phyloP scores from a whole-genome alignment of 2,113 vertebrate genomes.

The Pao palembangensis region DNA sequence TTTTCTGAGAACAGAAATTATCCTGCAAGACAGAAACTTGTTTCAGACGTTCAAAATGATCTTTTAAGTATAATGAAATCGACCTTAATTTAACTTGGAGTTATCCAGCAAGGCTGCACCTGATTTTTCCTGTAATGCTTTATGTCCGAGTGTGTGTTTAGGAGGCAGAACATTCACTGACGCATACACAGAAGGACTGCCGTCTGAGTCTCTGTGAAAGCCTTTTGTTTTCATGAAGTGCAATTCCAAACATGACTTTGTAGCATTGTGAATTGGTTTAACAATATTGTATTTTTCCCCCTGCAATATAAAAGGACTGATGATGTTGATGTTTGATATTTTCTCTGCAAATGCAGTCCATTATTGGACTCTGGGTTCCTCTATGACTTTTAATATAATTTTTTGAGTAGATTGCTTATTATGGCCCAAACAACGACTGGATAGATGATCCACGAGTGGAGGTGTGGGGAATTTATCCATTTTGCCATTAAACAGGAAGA shows the following conservation, averaged over 20 bases:
- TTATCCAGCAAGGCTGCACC: not conserved
- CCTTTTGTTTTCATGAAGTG: slow-evolving; percentile 34
- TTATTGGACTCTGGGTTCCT: slow-evolving; percentile 10
- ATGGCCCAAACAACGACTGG: no score
- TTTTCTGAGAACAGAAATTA: not conserved
- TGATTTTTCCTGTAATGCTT: not conserved
- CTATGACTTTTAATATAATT: slow-evolving; percentile 15
- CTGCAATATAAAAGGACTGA: not conserved
- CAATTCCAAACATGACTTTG: slow-evolving; percentile 40
- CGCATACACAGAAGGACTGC: not conserved
- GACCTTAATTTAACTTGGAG: not conserved
- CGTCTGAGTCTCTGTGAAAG: slow-evolving; percentile 3
- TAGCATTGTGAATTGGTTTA: slow-evolving; percentile 19
- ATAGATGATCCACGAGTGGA: no score
- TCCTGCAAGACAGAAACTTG: slow-evolving; percentile 9
- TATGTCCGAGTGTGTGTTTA: slow-evolving; percentile 1
- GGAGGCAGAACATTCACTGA: not conserved
- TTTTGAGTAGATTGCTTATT: slow-evolving; percentile 7
- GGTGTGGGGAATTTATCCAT: no score
- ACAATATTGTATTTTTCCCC: not conserved
- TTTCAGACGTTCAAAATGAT: not conserved
- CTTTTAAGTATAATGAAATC: slow-evolving; percentile 6
- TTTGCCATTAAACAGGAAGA: no score
- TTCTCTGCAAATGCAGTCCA: slow-evolving; percentile 13
- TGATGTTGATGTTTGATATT: slow-evolving; percentile 7